Base-by-base conservation (phyloP, 1,140 invertebrate genomes). In the Caenorhabditis remanei region DNA sequence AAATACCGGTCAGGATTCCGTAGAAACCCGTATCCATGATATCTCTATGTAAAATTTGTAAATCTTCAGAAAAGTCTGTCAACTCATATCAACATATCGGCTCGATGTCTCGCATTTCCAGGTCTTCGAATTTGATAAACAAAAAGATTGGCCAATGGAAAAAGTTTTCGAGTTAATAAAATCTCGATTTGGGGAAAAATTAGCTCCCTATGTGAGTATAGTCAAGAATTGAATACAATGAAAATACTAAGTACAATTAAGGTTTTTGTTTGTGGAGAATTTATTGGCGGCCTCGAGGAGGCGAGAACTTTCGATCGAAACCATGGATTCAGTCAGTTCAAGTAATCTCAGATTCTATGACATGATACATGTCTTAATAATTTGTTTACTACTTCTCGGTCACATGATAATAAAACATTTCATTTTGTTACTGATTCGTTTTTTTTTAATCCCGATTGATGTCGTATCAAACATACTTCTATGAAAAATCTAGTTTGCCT, bases 41-140 rank as follows among this genome's bases (percentile, higher is more conserved):
- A 16, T 53, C 50, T 16, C 9, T 1, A 58, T n/a, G n/a, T 21
- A 4, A 9, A 58, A 4, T 40, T 43, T 71, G 16, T 11, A 5
- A n/a, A 46, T 32, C 53, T 79, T 50, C 46, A 79, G 71, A 79
- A 79, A 79, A 50, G 46, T 50, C 11, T 79, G 71, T 5, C 71
- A 79, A n/a, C 14, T 79, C 4, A n/a, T 79, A 11, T 50, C 67
- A 21, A 83, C 48, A 19, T 43, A 55, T 32, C 86, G 71, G 46
- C n/a, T 48, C 32, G 71, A 65, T 63, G 50, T 21, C 19, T 40
- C 75, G 14, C 19, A 83, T 40, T 55, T 79, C 16, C 71, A 63
- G 32, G 79, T 40, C 0, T 87, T 87, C 16, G 85, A 87, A 41
- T 63, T 83, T 50, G 85, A 87, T n/a, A 71, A 87, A 56, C 56